Evolutionary conservation across 2,113 vertebrate genomes (phyloP).

Genomic region (Pollimyrus isidori): DNA sequence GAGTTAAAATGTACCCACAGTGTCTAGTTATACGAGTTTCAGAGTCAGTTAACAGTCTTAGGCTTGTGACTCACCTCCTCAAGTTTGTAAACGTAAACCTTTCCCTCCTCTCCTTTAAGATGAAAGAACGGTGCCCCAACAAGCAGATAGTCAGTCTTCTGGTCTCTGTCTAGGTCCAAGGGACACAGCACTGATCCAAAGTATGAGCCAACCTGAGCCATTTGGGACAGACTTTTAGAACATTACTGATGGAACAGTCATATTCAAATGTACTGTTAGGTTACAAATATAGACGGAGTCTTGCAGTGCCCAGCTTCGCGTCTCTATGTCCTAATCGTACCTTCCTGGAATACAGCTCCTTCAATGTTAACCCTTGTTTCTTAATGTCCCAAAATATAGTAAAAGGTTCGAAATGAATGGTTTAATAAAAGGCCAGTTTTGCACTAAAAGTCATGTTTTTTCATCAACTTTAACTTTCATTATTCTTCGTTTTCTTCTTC

Average conservation of each 20-base stretch:
- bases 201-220: slow-evolving; percentile 67
- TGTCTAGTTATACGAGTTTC: background rate
- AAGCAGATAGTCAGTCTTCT: slow-evolving; percentile 52
- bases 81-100: slow-evolving; percentile 59
- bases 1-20: background rate
- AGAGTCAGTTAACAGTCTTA: background rate
- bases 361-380: background rate
- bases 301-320: background rate
- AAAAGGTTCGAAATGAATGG: background rate
- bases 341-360: background rate
- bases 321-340: background rate
- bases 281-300: background rate
- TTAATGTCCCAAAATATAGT: background rate
- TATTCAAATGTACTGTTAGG: background rate
- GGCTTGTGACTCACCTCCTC: slow-evolving; percentile 28
- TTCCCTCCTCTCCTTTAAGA: slow-evolving; percentile 55
- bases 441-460: background rate
- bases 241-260: background rate
- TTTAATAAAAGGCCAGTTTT: background rate
- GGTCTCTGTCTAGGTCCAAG: slow-evolving; percentile 50
- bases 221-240: background rate
- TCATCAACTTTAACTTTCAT: background rate
- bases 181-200: slow-evolving; percentile 67
- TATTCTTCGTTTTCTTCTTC: background rate
- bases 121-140: slow-evolving; percentile 64